phyloP scores from a whole-genome alignment of 2,113 vertebrate species.

The Leuciscus idus region DNA sequence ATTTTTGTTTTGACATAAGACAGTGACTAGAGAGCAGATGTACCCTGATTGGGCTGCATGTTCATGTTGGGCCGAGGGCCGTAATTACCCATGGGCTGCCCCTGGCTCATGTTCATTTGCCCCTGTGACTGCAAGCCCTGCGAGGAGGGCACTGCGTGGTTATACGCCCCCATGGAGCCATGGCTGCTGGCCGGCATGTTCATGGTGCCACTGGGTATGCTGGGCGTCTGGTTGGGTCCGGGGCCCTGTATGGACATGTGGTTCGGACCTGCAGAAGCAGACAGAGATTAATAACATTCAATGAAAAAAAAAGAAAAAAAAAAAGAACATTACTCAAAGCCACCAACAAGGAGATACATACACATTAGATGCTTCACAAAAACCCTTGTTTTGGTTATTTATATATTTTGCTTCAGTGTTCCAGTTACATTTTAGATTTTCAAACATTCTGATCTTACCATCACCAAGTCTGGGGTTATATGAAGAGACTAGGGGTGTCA shows the following conservation, averaged over 20 bases:
- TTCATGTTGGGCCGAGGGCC: conserved; percentile 96
- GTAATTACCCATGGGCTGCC: conserved; percentile 93
- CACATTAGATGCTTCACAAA: neutral
- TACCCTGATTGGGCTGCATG: conserved; percentile 98
- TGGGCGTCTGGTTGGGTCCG: conserved; percentile 92
- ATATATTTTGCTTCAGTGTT: neutral
- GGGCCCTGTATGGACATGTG: conserved; percentile 98
- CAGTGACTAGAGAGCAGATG: too few species aligned
- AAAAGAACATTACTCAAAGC: neutral
- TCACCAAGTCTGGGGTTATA: too few species aligned
- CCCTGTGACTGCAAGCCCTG: conserved; percentile 93
- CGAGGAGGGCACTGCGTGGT: conserved; percentile 90
- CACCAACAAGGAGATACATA: neutral
- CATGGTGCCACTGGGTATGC: conserved; percentile 90
- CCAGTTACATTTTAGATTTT: neutral
- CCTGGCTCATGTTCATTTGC: conserved; percentile 97
- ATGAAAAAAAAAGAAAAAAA: too few species aligned
- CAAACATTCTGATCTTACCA: too few species aligned
- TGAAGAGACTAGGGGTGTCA: too few species aligned
- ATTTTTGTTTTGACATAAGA: neutral
- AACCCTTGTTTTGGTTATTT: neutral
- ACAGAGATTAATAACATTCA: conserved; percentile 40
- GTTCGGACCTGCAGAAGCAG: conserved; percentile 86
- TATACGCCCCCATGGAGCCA: conserved; percentile 94
- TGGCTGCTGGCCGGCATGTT: conserved; percentile 95